A percentile compares a stretch with the other conserved stretches of the same genome.
Evolutionary conservation across 2,888 invertebrate species (phyloP).

Genomic region (Trachelus tabidus): DNA sequence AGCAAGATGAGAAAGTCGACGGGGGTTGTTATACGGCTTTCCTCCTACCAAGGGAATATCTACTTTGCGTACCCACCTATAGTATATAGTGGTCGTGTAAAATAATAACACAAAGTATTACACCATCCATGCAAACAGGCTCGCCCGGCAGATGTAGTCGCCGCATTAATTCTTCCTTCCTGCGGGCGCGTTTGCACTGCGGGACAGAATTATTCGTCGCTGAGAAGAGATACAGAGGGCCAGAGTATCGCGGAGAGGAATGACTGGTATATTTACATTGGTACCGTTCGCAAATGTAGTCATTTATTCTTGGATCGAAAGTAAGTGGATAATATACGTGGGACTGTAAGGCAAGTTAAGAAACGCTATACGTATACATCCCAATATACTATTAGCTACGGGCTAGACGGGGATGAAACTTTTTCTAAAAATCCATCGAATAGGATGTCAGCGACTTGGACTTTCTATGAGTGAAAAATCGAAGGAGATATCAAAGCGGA

Average conservation of each 20-base stretch:
- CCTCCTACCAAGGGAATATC: neutral
- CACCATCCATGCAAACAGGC: conserved; percentile 3
- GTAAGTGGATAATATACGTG: neutral
- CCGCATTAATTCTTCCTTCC: neutral
- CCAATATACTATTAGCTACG: neutral
- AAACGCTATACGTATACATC: neutral
- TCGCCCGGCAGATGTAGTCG: conserved; percentile 3
- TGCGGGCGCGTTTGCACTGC: neutral
- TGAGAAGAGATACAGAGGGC: neutral
- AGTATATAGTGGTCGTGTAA: neutral
- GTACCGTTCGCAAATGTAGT: neutral
- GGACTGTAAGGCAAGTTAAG: neutral
- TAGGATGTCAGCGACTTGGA: neutral
- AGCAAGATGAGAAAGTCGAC: conserved; percentile 23
- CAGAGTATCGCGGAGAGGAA: neutral
- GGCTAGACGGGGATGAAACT: neutral
- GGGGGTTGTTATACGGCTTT: conserved; percentile 16
- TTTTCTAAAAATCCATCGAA: neutral
- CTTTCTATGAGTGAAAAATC: neutral
- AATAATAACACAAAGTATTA: conserved; percentile 6
- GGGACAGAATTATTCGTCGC: neutral
- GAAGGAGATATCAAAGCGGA: neutral
- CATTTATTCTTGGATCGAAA: neutral
- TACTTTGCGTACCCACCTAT: neutral
- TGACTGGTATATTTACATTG: neutral